phyloP scores from a whole-genome alignment of 2,797 vertebrate genomes.

The Takifugu rubripes region DNA sequence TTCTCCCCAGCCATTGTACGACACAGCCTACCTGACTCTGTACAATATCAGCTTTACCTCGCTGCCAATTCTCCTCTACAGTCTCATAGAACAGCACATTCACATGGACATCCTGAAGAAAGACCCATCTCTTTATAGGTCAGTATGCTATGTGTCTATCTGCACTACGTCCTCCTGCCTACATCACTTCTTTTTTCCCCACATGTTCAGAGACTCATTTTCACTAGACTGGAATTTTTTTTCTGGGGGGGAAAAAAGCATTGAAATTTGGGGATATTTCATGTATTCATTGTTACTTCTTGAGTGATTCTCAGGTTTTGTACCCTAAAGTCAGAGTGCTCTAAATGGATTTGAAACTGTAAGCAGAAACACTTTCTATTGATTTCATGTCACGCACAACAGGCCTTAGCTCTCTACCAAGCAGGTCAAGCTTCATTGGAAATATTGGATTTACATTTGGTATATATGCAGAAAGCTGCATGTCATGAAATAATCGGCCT shows the following conservation, averaged over 20 bases:
- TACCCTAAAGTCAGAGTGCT: neutral
- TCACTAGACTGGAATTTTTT: neutral
- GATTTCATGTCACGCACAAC: conserved; percentile 5
- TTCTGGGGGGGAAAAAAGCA: no score
- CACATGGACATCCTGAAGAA: conserved; percentile 88
- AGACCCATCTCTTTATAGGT: conserved; percentile 91
- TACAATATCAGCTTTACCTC: conserved; percentile 99
- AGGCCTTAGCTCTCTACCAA: neutral
- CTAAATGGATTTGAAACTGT: neutral
- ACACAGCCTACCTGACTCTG: conserved; percentile 94
- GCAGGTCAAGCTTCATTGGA: neutral
- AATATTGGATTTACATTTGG: neutral
- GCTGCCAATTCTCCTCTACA: conserved; percentile 93
- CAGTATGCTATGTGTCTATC: conserved; percentile 5
- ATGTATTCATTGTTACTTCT: no score
- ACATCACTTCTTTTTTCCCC: neutral
- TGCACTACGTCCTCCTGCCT: no score
- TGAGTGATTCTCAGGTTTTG: no score
- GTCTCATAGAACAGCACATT: conserved; percentile 94
- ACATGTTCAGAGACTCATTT: neutral
- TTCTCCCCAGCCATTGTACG: conserved; percentile 86
- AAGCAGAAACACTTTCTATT: conserved; percentile 3
- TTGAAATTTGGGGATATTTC: no score
- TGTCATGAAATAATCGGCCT: neutral
- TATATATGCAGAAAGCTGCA: neutral